Base-by-base conservation (phyloP, 2,113 vertebrate species). In the Pituophis catenifer region DNA sequence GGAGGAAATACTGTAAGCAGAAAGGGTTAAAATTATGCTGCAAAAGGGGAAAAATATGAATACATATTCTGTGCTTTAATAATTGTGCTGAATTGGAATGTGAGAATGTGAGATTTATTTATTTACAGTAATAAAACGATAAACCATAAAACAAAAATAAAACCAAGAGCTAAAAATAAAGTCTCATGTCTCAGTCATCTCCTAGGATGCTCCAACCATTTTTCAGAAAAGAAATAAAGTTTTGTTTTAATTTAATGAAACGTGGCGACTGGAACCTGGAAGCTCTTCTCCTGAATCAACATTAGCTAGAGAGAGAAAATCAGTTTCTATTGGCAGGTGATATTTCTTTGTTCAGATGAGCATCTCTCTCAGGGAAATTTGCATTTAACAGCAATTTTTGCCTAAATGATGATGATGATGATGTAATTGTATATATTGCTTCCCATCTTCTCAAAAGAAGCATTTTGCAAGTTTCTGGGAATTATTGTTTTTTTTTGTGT, bases 21-120 rank as follows among this genome's bases (percentile, higher is more conserved):
- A 95, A 91, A 59, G 95, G 93, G 88, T 96, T 96, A 97, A 97
- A 97, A 97, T 75, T 33, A 75, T 75, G 70, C n/a, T 17, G n/a
- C 1, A 95, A 94, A 58, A 95, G 96, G 94, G 94, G 96, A 96
- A 97, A 97, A 97, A 97, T 96, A 97, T 97, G 95, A 97, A 96
- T 96, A 97, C 97, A 97, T 95, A 97, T 95, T 89, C 94, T 55
- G 17, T 90, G 91, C 94, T 96, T 97, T 96, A 97, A 98, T 98
- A 96, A 97, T 98, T 95, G 97, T 97, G 89, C 21, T 70, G 95
- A 94, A 33, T 21, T 54, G n/a, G 75, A 87, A 86, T 86, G 53
- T 44, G 86, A 86, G 75, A 10, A 15, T 87, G 62, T 65, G 86
- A 88, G 12, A 38, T 81, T 38, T 81, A 81, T 38, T 75, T 75